phyloP scores from a whole-genome alignment of 2,113 vertebrate species.

The Mastomys natalensis region DNA sequence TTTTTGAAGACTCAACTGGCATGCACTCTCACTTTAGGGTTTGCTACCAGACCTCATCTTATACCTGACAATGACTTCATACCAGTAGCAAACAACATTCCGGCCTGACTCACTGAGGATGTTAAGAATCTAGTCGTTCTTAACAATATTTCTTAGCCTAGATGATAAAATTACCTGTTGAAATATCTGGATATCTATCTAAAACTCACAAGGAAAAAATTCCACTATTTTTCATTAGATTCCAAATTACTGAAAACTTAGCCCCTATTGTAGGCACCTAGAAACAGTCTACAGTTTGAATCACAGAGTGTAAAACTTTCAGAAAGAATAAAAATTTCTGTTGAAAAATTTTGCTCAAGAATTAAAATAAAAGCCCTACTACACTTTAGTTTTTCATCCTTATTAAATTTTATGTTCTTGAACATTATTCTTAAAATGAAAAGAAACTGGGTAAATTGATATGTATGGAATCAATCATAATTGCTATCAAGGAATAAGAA shows the following conservation, averaged over 20 bases:
- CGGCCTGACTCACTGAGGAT: constrained; percentile 3
- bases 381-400: constrained; percentile 4
- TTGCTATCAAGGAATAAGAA: constrained; percentile 41
- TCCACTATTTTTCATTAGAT: constrained; percentile 14
- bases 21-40: background rate
- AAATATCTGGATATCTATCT: background rate
- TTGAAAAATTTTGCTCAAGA: constrained; percentile 46
- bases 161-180: background rate
- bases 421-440: constrained; percentile 34
- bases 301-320: background rate
- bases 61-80: constrained; percentile 11
- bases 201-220: constrained; percentile 1
- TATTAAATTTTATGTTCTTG: constrained; percentile 35
- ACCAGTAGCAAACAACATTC: background rate
- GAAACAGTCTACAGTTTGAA: background rate
- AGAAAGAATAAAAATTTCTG: background rate
- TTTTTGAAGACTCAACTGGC: constrained; percentile 54
- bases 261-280: background rate
- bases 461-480: background rate
- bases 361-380: background rate
- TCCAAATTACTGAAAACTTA: background rate
- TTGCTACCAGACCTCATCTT: background rate
- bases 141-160: background rate
- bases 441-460: background rate
- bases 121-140: background rate